Percentiles rank a stretch among this genome's conserved stretches.
These are phyloP conservation scores for Phengaris alcon DNA, from an alignment of 2,888 invertebrate genomes.

Conservation along the genomic window DNA sequence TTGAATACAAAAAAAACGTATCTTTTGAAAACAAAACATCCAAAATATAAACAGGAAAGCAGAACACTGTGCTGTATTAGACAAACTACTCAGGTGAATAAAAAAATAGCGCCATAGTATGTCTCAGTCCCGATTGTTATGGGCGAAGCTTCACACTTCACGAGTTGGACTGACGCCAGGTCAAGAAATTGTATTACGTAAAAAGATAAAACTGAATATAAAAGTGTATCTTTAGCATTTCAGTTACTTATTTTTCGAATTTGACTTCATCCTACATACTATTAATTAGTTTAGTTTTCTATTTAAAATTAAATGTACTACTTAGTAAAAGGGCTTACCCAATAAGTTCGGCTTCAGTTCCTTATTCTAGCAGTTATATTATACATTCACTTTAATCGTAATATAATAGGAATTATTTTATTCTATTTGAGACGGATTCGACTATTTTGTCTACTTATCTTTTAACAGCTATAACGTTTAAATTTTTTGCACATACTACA, in stretches of 20 bases:
- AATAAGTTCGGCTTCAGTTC: slow-evolving; percentile 22
- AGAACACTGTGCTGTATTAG: slow-evolving; percentile 11
- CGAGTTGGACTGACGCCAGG: slow-evolving; percentile 25
- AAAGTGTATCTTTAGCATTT: background rate
- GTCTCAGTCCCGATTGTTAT: slow-evolving; percentile 10
- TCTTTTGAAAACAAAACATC: background rate
- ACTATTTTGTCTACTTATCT: slow-evolving; percentile 43
- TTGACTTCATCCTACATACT: background rate
- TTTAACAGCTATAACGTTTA: slow-evolving; percentile 36
- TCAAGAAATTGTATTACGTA: slow-evolving; percentile 26
- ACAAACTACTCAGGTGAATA: slow-evolving; percentile 25
- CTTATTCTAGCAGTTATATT: slow-evolving; percentile 18
- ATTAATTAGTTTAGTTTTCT: background rate
- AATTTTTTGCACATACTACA: slow-evolving; percentile 41
- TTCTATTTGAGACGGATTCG: slow-evolving; percentile 55
- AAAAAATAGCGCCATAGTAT: slow-evolving; percentile 12
- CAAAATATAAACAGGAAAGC: slow-evolving; percentile 1
- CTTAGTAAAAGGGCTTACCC: slow-evolving; percentile 22
- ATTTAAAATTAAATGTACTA: background rate
- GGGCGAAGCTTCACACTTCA: slow-evolving; percentile 16
- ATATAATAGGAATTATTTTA: slow-evolving; percentile 42
- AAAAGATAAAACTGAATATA: slow-evolving; percentile 8
- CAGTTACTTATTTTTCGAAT: background rate
- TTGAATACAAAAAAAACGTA: background rate
- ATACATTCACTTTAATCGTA: slow-evolving; percentile 25